Evolutionary conservation across 23 tunicate species (phyloP).

Genomic region (Clavelina lepadiformis): DNA sequence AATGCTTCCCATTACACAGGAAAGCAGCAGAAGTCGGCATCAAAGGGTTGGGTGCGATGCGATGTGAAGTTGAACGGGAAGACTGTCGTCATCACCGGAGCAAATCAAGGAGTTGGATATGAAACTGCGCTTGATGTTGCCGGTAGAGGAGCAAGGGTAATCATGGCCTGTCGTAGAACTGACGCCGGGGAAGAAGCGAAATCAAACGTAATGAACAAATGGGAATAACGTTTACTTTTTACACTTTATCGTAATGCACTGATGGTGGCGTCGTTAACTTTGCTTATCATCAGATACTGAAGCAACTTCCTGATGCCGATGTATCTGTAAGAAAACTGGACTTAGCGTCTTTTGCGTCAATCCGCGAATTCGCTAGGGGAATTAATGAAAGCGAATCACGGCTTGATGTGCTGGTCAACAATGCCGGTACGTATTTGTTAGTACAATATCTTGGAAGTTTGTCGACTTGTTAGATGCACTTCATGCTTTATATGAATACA

Average conservation of each 20-base stretch:
- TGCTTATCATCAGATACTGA: not conserved
- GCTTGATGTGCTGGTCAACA: slow-evolving; percentile 48
- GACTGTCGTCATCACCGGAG: slow-evolving; percentile 33
- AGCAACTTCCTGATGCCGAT: not conserved
- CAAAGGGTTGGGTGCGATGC: slow-evolving; percentile 2
- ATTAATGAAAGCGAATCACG: slow-evolving; percentile 28
- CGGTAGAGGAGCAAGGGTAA: slow-evolving; percentile 32
- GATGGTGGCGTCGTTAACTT: not conserved
- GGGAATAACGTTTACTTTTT: too few relatives aligned
- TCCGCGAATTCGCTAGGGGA: slow-evolving; percentile 26
- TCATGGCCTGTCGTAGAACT: slow-evolving; percentile 27
- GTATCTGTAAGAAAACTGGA: slow-evolving; percentile 30
- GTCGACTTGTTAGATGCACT: too few relatives aligned
- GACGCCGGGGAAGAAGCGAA: slow-evolving; percentile 27
- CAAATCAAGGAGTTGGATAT: slow-evolving; percentile 39
- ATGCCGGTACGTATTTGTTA: slow-evolving; percentile 54
- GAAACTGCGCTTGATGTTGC: slow-evolving; percentile 39
- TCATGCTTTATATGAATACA: too few relatives aligned
- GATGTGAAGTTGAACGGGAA: slow-evolving; percentile 37
- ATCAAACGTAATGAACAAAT: too few relatives aligned
- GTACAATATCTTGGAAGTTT: too few relatives aligned
- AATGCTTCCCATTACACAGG: too few relatives aligned
- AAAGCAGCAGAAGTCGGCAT: too few relatives aligned
- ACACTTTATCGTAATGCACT: not conserved
- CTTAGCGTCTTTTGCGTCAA: slow-evolving; percentile 36